phyloP scores from a whole-genome alignment of 2,113 vertebrate genomes.

The Anarhynchus alexandrinus region DNA sequence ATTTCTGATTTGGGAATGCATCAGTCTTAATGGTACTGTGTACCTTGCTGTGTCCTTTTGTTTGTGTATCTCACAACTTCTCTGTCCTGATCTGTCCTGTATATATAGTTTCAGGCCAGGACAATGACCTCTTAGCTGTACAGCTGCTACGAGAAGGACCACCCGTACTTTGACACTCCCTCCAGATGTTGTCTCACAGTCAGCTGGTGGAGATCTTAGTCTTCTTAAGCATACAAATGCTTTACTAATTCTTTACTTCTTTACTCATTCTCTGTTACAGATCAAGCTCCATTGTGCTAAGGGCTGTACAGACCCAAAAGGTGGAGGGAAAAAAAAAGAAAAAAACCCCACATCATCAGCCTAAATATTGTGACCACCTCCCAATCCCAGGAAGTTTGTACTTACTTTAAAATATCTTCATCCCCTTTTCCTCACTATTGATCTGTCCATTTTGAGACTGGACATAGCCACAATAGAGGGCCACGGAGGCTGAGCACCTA shows the following conservation, averaged over 20 bases:
- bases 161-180: neutral
- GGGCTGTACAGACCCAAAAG: neutral
- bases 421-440: neutral
- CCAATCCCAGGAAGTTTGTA: neutral
- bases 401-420: neutral
- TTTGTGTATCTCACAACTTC: neutral
- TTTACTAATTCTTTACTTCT: neutral
- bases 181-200: neutral
- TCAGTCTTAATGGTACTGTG: neutral
- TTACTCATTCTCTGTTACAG: neutral
- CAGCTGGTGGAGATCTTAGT: neutral
- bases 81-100: neutral
- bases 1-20: neutral
- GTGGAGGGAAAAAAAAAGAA: too few species aligned
- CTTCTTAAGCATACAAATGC: neutral
- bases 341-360: neutral
- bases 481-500: neutral
- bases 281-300: neutral
- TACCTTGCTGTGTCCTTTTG: neutral
- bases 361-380: neutral
- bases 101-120: neutral
- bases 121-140: neutral
- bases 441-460: neutral
- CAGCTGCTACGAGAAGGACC: neutral
- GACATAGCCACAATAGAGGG: neutral